Conservation (phyloP, 2,113 vertebrate genomes). For the Microtus montanus region DNA sequence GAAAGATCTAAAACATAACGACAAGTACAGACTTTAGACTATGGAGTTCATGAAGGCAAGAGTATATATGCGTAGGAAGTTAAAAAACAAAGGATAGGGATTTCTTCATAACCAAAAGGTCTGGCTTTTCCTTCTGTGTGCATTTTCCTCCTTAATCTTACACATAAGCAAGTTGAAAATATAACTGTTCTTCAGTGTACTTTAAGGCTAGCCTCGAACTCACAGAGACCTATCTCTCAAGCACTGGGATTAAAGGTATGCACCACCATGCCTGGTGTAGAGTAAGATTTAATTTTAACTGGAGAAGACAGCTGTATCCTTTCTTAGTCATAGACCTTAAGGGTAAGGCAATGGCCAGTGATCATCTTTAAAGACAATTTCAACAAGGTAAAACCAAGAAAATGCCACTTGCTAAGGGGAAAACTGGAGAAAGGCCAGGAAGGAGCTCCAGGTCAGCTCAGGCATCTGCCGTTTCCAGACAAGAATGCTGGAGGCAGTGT, state of each 20-base stretch:
- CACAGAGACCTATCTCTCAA: not conserved
- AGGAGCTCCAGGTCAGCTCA: constrained; percentile 14
- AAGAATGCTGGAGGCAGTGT: constrained; percentile 17
- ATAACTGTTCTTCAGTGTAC: not conserved
- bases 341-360: constrained; percentile 11
- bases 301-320: not conserved
- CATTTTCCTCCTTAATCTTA: constrained; percentile 55
- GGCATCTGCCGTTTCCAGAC: not conserved
- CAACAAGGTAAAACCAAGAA: not conserved
- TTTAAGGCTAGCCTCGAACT: not conserved
- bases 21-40: constrained; percentile 1
- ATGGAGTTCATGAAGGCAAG: constrained; percentile 6
- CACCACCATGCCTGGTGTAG: not conserved
- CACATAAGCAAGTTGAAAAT: not conserved
- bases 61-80: not conserved
- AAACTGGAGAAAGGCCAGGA: constrained; percentile 51
- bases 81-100: not conserved
- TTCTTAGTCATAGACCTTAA: constrained; percentile 14
- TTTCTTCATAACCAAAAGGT: constrained; percentile 27
- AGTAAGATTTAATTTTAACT: constrained; percentile 39
- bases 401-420: constrained; percentile 28
- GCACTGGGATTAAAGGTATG: not conserved
- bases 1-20: constrained; percentile 36
- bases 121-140: constrained; percentile 1
- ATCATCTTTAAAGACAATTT: constrained; percentile 49